Evolutionary conservation across 1,140 invertebrate genomes (phyloP), one percentile per base, ranked within the genome.

Genomic region (Orchestia grillus): DNA sequence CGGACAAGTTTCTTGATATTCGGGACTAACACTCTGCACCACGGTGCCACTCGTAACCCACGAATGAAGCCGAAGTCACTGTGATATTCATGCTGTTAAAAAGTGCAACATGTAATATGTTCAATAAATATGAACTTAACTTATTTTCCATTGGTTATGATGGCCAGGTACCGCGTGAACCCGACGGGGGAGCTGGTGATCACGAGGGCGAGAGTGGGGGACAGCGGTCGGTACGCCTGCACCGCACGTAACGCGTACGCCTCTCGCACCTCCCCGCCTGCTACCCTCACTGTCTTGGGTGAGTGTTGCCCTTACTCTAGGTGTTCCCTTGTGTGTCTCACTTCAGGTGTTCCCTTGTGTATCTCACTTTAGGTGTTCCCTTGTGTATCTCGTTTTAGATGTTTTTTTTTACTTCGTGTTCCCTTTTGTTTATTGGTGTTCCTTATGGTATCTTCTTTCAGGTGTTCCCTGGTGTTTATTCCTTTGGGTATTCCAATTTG

Each of bases 161-260:
- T 36, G 95, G 41, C 28, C 95, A 95, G 95, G 95, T 95, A 44
- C 88, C 44, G 44, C 87, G 96, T 97, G 40, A 96, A 97, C 15
- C 97, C 97, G 40, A 97, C 97, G 44, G 97, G 97, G 0, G 97
- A 97, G 96, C 97, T 98, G n/a, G 97, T 97, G 77, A 97, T 98
- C n/a, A 97, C 97, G 15, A 97, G 97, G 77, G 97, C 97, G 1
- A 96, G 97, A 44, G 97, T 97, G 47, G 97, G 97, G 6, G 98
- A 98, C 97, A 97, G 97, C 90, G 98, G 98, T 28, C 96, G 97
- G 41, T 98, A 98, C 96, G 97, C 97, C 19, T 98, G 98, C 96
- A 96, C 97, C 11, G 98, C 98, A 0, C 97, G 97, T 45, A 98
- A 98, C 96, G 97, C 97, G 87, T 98, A 97, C 11, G 98, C 97